A percentile compares a stretch with the other conserved stretches of the same genome.
Evolutionary conservation across 2,888 invertebrate genomes (phyloP).

Genomic region (Harpalus rubripes): DNA sequence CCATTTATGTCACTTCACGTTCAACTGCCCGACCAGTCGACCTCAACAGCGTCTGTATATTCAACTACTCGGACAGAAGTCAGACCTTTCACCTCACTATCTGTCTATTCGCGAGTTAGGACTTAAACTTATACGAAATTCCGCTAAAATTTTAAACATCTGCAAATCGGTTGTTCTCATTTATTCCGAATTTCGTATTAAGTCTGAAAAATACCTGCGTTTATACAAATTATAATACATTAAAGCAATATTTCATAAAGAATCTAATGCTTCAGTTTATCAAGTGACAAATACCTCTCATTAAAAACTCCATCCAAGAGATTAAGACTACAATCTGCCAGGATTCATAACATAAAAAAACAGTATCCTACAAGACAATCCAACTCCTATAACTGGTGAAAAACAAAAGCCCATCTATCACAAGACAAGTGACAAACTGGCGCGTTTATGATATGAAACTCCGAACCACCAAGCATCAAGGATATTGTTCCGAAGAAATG

Average conservation of each 20-base stretch:
- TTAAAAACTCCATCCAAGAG: conserved; percentile 1
- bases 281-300: conserved; percentile 3
- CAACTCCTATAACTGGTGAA: conserved; percentile 6
- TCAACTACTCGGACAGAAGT: too few relatives aligned
- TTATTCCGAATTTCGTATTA: too few relatives aligned
- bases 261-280: not conserved
- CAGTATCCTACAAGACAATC: conserved; percentile 16
- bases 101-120: too few relatives aligned
- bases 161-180: too few relatives aligned
- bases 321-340: conserved; percentile 8
- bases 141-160: too few relatives aligned
- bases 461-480: not conserved
- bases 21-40: too few relatives aligned
- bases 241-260: not conserved
- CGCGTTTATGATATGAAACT: not conserved
- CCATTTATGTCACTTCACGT: too few relatives aligned
- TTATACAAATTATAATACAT: not conserved
- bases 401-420: conserved; percentile 40
- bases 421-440: conserved; percentile 43
- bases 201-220: too few relatives aligned
- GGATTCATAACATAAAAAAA: conserved; percentile 10
- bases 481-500: conserved; percentile 10
- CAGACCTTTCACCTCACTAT: too few relatives aligned
- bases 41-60: too few relatives aligned
- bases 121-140: too few relatives aligned